Percentiles rank a stretch among this genome's conserved stretches.
These are phyloP conservation scores for Cygnus olor DNA, from an alignment of 2,797 vertebrate genomes.

Conservation along the genomic window DNA sequence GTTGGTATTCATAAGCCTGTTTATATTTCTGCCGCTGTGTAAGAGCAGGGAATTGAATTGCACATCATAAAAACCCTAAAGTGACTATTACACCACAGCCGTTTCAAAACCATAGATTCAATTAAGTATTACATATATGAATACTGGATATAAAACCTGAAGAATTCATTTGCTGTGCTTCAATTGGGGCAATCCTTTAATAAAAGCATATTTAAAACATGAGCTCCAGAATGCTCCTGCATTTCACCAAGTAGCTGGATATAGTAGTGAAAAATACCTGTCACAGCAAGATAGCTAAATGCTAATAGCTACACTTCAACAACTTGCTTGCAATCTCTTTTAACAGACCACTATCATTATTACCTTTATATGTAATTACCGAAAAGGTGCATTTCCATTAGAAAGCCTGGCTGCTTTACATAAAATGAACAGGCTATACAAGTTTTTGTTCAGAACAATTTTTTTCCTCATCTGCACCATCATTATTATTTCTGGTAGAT, in stretches of 20 bases:
- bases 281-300: background rate
- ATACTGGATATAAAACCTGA: background rate
- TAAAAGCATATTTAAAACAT: background rate
- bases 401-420: background rate
- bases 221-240: background rate
- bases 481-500: background rate
- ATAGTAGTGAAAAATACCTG: background rate
- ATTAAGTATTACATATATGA: background rate
- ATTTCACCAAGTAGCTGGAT: background rate
- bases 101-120: background rate
- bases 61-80: background rate
- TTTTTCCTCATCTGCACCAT: background rate
- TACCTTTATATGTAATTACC: background rate
- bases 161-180: background rate
- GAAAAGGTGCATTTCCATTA: background rate
- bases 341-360: background rate
- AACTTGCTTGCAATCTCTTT: background rate
- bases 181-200: background rate
- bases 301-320: background rate
- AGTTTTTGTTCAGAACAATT: background rate
- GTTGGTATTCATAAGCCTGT: background rate
- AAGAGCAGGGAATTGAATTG: background rate
- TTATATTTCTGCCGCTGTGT: background rate
- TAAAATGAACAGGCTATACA: background rate
- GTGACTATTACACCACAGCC: background rate